Evolutionary conservation across 2,888 invertebrate species (phyloP), one percentile per base, ranked within the genome.

Genomic region (Uloborus plumipes): DNA sequence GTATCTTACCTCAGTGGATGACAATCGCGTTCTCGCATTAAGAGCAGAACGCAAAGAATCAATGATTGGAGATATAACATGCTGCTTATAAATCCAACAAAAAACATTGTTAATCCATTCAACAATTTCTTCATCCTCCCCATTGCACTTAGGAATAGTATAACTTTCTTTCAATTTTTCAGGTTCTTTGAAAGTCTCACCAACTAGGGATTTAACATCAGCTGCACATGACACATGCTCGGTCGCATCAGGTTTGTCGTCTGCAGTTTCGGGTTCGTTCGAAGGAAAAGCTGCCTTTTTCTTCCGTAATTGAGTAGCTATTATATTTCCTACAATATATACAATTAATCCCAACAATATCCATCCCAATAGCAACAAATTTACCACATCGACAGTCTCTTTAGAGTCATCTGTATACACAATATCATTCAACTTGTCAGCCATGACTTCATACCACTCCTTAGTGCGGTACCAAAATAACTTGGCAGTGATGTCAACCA

Each of bases 391-490:
- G 18, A 83, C 69, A 22, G 67, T 78, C 61, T 83, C 83, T 73
- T 83, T 83, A 11, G 73, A 73, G 9, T 83, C 83, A 18, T 83
- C 83, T 14, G 73, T 78, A 49, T 77, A 83, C 59, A 83, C 73
- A 22, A 83, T 58, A 49, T 83, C 83, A 50, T 73, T 73, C 72
- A 83, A 53, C 67, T 76, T 73, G 83, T 83, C 83, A 62, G 83
- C 83, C 83, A 83, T 83, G 73, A 61, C 69, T 31, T 47, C 61
- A 58, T 69, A 83, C 77, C 72, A 73, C 77, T 77, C 83, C 77
- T 73, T 73, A 61, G 58, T 69, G 62, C 82, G 76, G 73, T 73
- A 83, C 77, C 77, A 83, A 83, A 83, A 77, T 83, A 83, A 78
- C 69, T 83, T 73, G 18, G 77, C 77, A n/a, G 77, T 77, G 73